These are phyloP conservation scores for Clostera curtula DNA, from an alignment of 2,888 invertebrate species.

Conservation along the genomic window DNA sequence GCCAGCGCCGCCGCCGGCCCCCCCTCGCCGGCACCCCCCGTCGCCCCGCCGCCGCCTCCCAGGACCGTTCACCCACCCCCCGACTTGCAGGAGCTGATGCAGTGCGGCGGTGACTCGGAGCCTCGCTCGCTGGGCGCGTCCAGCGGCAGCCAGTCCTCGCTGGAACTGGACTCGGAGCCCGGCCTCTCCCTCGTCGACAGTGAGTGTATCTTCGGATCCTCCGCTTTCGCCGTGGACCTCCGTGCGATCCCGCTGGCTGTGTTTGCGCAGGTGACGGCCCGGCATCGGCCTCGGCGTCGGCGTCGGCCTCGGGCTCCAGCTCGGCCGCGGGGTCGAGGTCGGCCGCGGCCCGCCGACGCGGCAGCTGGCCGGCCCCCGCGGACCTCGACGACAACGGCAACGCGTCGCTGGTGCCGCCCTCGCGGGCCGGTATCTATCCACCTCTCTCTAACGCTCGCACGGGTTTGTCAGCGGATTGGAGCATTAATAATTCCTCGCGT, in stretches of 20 bases:
- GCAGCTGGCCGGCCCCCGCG: too few species aligned
- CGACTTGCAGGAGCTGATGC: conserved; percentile 24
- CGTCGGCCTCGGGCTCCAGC: conserved; percentile 39
- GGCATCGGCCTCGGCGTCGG: too few species aligned
- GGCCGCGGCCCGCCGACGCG: too few species aligned
- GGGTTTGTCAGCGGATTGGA: too few species aligned
- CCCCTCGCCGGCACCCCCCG: conserved; percentile 3
- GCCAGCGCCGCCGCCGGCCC: conserved; percentile 18
- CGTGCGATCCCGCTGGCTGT: too few species aligned
- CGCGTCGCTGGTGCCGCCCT: conserved; percentile 17
- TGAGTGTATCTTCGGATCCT: too few species aligned
- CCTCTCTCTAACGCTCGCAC: conserved; percentile 8
- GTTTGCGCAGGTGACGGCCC: too few species aligned
- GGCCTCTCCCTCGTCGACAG: conserved; percentile 24
- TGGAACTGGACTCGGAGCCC: conserved; percentile 44
- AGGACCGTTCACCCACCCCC: conserved; percentile 2
- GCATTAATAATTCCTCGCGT: too few species aligned
- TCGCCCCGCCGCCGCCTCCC: conserved; percentile 5
- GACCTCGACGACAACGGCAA: conserved; percentile 51
- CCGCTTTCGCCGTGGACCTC: too few species aligned
- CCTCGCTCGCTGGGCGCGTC: conserved; percentile 16
- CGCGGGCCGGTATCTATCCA: too few species aligned
- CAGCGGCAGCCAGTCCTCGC: conserved; percentile 41
- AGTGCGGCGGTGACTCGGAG: conserved; percentile 26
- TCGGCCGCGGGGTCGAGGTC: not conserved